Evolutionary conservation across 1,140 invertebrate genomes (phyloP).

Genomic region (Trachymyrmex septentrionalis): DNA sequence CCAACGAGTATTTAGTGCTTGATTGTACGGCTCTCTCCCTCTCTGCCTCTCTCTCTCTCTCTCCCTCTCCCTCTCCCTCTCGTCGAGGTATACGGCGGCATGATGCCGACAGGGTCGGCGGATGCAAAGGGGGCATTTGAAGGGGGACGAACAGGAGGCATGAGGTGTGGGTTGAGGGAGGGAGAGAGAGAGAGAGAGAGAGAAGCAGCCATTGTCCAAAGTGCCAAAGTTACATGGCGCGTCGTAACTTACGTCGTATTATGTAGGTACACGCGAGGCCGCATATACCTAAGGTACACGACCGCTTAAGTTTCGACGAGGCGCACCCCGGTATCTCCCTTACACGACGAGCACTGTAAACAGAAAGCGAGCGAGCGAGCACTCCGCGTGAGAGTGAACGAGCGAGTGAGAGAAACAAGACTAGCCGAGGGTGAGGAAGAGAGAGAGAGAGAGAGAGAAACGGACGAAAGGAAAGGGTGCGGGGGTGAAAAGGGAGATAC

Average conservation of each 20-base stretch:
- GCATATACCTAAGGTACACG: constrained; percentile 76
- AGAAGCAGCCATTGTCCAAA: constrained; percentile 79
- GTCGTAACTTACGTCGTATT: constrained; percentile 78
- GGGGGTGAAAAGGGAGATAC: constrained; percentile 60
- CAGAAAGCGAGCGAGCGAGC: constrained; percentile 54
- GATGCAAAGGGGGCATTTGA: not conserved
- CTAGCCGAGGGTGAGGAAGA: constrained; percentile 1
- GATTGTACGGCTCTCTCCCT: constrained; percentile 55
- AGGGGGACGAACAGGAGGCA: not conserved
- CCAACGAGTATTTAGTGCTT: constrained; percentile 72
- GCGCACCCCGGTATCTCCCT: constrained; percentile 73
- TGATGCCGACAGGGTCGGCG: constrained; percentile 14
- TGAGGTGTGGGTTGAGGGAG: constrained; percentile 34
- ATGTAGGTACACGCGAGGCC: constrained; percentile 76
- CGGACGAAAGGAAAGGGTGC: constrained; percentile 55
- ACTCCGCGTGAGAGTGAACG: constrained; percentile 48
- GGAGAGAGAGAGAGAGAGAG: constrained; percentile 66
- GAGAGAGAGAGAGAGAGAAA: constrained; percentile 40
- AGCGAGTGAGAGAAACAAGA: constrained; percentile 30
- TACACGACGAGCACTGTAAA: constrained; percentile 76
- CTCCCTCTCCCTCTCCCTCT: constrained; percentile 26
- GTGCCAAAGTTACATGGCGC: constrained; percentile 80
- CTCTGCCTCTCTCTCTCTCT: not conserved
- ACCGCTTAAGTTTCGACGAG: constrained; percentile 78
- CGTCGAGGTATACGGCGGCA: constrained; percentile 25